Conservation (phyloP, 2,888 invertebrate genomes). For the Apodemia duryi region DNA sequence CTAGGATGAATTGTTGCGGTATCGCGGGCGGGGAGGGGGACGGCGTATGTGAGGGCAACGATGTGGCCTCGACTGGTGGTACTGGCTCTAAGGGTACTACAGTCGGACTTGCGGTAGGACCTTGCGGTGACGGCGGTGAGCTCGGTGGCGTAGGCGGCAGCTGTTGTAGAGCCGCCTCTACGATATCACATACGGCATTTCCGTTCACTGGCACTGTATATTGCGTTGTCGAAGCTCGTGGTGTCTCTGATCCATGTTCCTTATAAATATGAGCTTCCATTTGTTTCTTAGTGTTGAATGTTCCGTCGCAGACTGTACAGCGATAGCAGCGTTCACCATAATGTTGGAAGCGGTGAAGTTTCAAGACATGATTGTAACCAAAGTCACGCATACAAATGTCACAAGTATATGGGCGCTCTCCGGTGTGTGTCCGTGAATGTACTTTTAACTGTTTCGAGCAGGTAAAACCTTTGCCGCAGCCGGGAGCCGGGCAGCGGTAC, state of each 20-base stretch:
- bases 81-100: constrained; percentile 68
- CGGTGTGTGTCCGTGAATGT: constrained; percentile 94
- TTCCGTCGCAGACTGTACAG: constrained; percentile 94
- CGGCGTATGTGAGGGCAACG: constrained; percentile 41
- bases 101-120: constrained; percentile 48
- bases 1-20: constrained; percentile 50
- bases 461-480: constrained; percentile 93
- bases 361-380: constrained; percentile 94
- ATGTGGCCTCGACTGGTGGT: constrained; percentile 37
- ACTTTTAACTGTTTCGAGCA: constrained; percentile 95
- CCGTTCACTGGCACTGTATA: constrained; percentile 50
- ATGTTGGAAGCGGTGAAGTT: constrained; percentile 93
- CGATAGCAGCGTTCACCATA: constrained; percentile 95
- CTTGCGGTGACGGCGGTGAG: constrained; percentile 67
- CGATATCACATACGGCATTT: constrained; percentile 66
- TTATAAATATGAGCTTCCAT: constrained; percentile 91
- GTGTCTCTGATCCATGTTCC: constrained; percentile 75
- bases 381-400: constrained; percentile 95
- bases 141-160: constrained; percentile 80
- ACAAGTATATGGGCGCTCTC: constrained; percentile 94
- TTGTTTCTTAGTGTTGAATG: constrained; percentile 93
- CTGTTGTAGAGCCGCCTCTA: constrained; percentile 68
- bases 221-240: constrained; percentile 55
- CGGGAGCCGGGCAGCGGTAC: constrained; percentile 88
- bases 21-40: constrained; percentile 66